Percentiles rank a stretch among this genome's conserved stretches.
phyloP scores from a whole-genome alignment of 2,113 vertebrate genomes.

The Manacus vitellinus region DNA sequence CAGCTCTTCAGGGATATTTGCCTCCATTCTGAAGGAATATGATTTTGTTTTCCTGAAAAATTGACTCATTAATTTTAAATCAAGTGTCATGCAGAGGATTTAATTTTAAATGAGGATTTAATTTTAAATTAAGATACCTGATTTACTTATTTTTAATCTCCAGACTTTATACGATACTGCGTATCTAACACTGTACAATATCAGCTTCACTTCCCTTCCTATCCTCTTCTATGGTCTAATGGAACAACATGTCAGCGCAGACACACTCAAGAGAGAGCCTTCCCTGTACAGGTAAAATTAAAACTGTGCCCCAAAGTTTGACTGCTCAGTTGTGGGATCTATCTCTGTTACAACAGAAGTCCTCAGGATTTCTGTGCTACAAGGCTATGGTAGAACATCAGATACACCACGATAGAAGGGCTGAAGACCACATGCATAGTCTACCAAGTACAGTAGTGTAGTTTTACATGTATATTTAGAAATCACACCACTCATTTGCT shows the following conservation, averaged over 20 bases:
- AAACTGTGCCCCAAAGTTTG: background rate
- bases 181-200: constrained; percentile 98
- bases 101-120: background rate
- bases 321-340: background rate
- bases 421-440: background rate
- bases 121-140: background rate
- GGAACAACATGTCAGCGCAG: constrained; percentile 92
- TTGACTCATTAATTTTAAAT: background rate
- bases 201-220: constrained; percentile 98
- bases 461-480: background rate
- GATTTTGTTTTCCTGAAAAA: background rate
- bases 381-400: background rate
- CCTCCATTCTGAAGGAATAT: background rate
- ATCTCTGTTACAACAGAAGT: background rate
- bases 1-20: background rate
- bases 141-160: background rate
- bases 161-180: constrained; percentile 97
- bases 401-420: background rate
- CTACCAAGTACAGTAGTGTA: background rate
- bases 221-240: constrained; percentile 95
- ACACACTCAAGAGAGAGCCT: constrained; percentile 91
- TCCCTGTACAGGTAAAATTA: constrained; percentile 86
- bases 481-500: background rate
- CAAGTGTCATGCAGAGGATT: background rate
- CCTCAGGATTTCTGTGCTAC: background rate